phyloP scores from a whole-genome alignment of 2,888 invertebrate genomes.

The Xestia rhomboidea region DNA sequence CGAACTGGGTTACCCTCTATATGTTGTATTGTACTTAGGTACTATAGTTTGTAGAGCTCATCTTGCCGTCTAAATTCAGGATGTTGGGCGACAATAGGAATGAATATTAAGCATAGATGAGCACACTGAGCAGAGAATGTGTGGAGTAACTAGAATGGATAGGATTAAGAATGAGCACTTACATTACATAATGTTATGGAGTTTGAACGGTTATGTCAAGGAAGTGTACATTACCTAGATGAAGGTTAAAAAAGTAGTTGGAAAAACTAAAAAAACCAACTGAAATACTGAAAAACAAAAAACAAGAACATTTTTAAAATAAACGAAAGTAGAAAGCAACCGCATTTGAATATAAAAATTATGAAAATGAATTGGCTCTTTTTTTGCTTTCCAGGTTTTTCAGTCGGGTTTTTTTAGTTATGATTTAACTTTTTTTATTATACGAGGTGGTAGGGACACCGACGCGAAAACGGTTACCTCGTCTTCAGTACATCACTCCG shows the following conservation, averaged over 20 bases:
- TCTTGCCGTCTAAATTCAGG: not conserved
- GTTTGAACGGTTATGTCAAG: not conserved
- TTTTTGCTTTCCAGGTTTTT: no score
- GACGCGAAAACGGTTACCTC: no score
- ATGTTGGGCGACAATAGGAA: constrained; percentile 1
- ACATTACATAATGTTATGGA: not conserved
- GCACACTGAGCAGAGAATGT: not conserved
- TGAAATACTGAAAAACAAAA: no score
- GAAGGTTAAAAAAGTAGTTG: not conserved
- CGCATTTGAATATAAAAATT: no score
- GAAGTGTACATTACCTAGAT: not conserved
- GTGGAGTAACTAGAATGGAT: not conserved
- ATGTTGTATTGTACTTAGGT: not conserved
- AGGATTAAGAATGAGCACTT: not conserved
- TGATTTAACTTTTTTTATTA: no score
- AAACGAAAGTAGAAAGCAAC: no score
- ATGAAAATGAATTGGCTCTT: no score
- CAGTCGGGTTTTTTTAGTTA: no score
- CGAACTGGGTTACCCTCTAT: not conserved
- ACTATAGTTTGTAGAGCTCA: not conserved
- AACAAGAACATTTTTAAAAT: no score
- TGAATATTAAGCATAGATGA: constrained; percentile 1
- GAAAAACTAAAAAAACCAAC: no score
- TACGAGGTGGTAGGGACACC: no score
- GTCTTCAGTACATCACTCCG: no score